phyloP scores from a whole-genome alignment of 2,797 vertebrate species.

The Mormyrops boulengeri region DNA sequence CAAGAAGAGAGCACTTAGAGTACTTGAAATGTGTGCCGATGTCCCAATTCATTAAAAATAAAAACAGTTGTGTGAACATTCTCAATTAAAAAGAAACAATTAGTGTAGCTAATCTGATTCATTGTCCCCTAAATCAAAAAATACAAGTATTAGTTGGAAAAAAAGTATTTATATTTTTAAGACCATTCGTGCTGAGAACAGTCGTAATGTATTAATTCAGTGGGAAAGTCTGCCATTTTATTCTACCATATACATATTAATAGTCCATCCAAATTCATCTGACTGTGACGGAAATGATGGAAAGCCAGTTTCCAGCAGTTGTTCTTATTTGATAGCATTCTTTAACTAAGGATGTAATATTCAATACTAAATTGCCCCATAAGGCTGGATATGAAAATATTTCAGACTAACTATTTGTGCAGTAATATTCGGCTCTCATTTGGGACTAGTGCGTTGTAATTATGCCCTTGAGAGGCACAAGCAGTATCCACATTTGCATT shows the following conservation, averaged over 20 bases:
- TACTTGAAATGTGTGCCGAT: neutral
- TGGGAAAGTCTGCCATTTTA: neutral
- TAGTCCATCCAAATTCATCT: neutral
- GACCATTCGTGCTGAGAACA: neutral
- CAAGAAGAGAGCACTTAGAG: neutral
- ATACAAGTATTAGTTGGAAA: neutral
- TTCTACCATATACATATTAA: neutral
- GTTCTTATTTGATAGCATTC: neutral
- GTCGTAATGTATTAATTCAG: neutral
- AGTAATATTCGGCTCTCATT: neutral
- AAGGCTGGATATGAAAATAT: conserved; percentile 1
- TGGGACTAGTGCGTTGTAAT: neutral
- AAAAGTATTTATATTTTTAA: neutral
- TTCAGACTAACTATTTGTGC: neutral
- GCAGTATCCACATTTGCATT: conserved; percentile 7
- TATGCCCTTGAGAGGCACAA: neutral
- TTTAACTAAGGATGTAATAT: neutral
- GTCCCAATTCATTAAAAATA: neutral
- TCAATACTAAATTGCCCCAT: neutral
- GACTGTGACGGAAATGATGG: neutral
- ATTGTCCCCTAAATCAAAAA: neutral
- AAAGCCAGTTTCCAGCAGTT: neutral
- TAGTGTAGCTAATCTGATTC: neutral
- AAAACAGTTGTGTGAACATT: neutral
- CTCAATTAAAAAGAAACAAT: neutral